Evolutionary conservation across 2,888 invertebrate species (phyloP), one percentile per base, ranked within the genome.

Genomic region (Lasiommata megera): DNA sequence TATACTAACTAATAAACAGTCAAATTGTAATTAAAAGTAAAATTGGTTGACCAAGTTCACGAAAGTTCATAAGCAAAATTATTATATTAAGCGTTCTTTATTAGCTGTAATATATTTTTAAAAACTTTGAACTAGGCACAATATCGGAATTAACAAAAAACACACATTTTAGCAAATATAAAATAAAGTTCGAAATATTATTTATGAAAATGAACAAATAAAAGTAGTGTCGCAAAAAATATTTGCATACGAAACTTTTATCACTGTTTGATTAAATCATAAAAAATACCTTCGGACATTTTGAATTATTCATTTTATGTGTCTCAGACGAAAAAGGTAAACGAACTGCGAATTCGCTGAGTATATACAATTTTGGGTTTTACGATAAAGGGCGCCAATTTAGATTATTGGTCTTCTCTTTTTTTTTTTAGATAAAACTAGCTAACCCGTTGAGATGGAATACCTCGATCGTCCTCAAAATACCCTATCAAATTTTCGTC

Each of bases 221-320:
- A 14, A 16, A 7, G 12, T 16, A 11, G 16, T 40, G 29, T 41
- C 28, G 37, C 43, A 11, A 44, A 36, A 54, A 54, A 0, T 16
- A 18, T 31, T 28, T 23, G 7, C 17, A 48, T 48, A 14, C n/a
- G n/a, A n/a, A n/a, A n/a, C 14, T 12, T 12, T 14, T 51, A 50
- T 31, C 66, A 67, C 71, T 69, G 67, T 72, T 73, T 72, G 64
- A 60, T 57, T 76, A 78, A 77, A 77, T 79, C 76, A 75, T 76
- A 74, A 72, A 75, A 73, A 70, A 67, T 69, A 18, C 8, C 34
- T 36, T 12, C 12, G 38, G 38, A 68, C 65, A 67, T 63, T 63
- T 67, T 84, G 81, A 83, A 84, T 84, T 70, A 84, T 84, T 78
- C 77, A 84, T 80, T 67, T 74, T 72, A 73, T 73, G 73, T 72